These are phyloP conservation scores for Poecilia wingei DNA, from an alignment of 2,797 vertebrate genomes.

Conservation along the genomic window DNA sequence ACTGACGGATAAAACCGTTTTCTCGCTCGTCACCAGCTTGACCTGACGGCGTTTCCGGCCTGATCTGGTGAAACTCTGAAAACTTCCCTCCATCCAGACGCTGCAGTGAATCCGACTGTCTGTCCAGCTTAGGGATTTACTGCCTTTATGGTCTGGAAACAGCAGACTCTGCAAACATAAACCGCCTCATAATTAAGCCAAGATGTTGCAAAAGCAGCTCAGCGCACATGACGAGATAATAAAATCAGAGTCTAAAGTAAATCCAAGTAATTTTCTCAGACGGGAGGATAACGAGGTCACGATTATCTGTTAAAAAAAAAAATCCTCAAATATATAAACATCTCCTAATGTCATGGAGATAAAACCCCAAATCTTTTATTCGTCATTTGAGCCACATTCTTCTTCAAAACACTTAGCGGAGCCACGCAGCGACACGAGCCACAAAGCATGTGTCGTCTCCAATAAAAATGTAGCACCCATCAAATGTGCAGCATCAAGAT, in stretches of 20 bases:
- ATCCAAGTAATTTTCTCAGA: slow-evolving; percentile 26
- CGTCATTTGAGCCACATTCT: slow-evolving; percentile 12
- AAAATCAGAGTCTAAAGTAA: slow-evolving; percentile 35
- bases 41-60: background rate
- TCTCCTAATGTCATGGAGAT: background rate
- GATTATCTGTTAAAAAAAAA: slow-evolving; percentile 13
- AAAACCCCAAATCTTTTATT: slow-evolving; percentile 17
- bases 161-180: background rate
- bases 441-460: slow-evolving; percentile 43
- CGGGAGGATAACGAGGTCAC: slow-evolving; percentile 36
- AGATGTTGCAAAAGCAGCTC: slow-evolving; percentile 20
- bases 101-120: background rate
- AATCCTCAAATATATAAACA: background rate
- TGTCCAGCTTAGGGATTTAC: background rate
- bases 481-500: slow-evolving; percentile 33
- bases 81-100: background rate
- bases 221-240: slow-evolving; percentile 19
- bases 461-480: slow-evolving; percentile 34
- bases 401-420: slow-evolving; percentile 22
- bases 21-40: no score
- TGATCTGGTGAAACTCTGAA: background rate
- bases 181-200: slow-evolving; percentile 38
- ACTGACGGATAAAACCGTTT: background rate
- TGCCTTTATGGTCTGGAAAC: background rate
- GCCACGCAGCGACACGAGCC: slow-evolving; percentile 8